Evolutionary conservation across 2,113 vertebrate species (phyloP).

Genomic region (Daboia siamensis): DNA sequence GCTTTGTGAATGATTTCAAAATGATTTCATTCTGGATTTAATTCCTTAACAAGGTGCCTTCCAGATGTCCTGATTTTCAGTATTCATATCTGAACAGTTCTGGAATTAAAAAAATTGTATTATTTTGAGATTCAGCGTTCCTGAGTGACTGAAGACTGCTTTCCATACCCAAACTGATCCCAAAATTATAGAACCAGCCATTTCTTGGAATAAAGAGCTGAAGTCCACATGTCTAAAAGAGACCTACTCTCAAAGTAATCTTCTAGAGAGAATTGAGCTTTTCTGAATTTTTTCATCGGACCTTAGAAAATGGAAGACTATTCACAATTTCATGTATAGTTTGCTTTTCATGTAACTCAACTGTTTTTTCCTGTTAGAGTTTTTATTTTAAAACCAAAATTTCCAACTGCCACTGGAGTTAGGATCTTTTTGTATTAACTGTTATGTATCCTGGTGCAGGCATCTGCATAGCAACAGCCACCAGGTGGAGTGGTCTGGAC

Average conservation of each 20-base stretch:
- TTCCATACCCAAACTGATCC: neutral
- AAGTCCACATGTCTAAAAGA: neutral
- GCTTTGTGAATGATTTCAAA: neutral
- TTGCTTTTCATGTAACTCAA: neutral
- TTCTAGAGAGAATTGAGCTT: neutral
- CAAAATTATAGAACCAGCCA: neutral
- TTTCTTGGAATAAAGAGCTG: neutral
- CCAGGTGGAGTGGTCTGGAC: too few relatives aligned
- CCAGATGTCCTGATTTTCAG: neutral
- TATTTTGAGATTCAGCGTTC: neutral
- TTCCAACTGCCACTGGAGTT: neutral
- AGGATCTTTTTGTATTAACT: neutral
- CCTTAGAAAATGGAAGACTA: neutral
- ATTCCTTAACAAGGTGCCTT: neutral
- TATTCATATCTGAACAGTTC: neutral
- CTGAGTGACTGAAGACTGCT: neutral
- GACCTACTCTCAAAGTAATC: neutral
- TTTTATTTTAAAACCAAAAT: neutral
- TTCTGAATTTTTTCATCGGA: neutral
- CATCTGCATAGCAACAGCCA: too few relatives aligned
- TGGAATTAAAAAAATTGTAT: neutral
- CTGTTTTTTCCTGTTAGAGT: neutral
- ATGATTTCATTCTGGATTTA: neutral
- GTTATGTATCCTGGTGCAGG: too few relatives aligned
- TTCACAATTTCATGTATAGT: neutral